Percentiles rank a stretch among this genome's conserved stretches.
phyloP scores from a whole-genome alignment of 2,113 vertebrate species.

The Excalfactoria chinensis region DNA sequence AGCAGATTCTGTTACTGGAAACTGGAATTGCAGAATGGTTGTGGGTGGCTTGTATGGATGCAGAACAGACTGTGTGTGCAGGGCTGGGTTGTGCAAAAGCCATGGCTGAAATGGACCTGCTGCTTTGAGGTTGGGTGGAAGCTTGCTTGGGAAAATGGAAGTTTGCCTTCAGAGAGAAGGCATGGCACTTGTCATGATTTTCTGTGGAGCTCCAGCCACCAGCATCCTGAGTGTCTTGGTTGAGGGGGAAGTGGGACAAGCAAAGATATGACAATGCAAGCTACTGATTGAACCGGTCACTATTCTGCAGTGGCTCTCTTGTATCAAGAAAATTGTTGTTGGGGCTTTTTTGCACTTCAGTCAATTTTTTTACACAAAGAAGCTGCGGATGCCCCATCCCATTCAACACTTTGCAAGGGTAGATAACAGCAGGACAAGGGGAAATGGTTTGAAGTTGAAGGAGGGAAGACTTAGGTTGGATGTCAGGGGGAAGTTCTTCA shows the following conservation, averaged over 20 bases:
- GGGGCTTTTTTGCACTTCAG: neutral
- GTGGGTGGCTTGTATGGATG: fast-evolving
- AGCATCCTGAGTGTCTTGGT: neutral
- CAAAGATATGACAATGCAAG: neutral
- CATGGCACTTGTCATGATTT: neutral
- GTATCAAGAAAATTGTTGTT: neutral
- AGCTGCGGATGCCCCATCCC: too few species aligned
- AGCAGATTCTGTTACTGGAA: neutral
- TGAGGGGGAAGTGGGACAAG: neutral
- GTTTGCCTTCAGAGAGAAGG: neutral
- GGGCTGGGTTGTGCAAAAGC: neutral
- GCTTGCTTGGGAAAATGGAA: neutral
- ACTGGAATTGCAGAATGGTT: neutral
- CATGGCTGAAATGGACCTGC: neutral
- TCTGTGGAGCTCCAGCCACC: neutral
- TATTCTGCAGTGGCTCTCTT: neutral
- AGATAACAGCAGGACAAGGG: too few species aligned
- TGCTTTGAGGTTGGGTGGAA: neutral
- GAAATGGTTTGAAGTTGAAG: too few species aligned
- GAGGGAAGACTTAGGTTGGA: too few species aligned
- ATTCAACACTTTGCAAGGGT: too few species aligned
- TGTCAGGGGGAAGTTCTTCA: too few species aligned
- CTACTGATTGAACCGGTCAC: neutral
- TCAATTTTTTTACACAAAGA: neutral
- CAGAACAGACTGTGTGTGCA: neutral